Conservation (phyloP, 1,140 invertebrate genomes). For the Tetragnatha versicolor region DNA sequence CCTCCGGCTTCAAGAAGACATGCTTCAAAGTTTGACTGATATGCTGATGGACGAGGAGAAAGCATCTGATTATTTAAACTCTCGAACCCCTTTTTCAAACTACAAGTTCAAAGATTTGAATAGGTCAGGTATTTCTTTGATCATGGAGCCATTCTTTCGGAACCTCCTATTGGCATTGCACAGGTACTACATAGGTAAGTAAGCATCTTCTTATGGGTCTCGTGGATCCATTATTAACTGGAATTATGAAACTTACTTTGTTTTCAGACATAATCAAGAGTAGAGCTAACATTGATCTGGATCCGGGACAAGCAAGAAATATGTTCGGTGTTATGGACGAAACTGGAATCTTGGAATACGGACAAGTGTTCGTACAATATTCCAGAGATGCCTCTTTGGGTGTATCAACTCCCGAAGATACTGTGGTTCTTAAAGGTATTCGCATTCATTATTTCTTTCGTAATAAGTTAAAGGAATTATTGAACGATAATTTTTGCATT, state of each 20-base stretch:
- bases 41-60: slow-evolving; percentile 53
- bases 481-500: no score
- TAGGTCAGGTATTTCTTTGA: slow-evolving; percentile 45
- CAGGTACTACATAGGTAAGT: slow-evolving; percentile 39
- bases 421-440: slow-evolving; percentile 24
- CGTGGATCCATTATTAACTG: background rate
- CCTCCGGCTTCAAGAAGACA: slow-evolving; percentile 43
- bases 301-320: slow-evolving; percentile 48
- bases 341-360: slow-evolving; percentile 56
- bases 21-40: slow-evolving; percentile 42
- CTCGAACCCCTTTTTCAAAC: background rate
- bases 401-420: slow-evolving; percentile 11
- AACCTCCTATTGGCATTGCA: slow-evolving; percentile 27
- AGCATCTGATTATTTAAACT: slow-evolving; percentile 34
- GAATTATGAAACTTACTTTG: background rate
- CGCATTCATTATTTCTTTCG: slow-evolving; percentile 4
- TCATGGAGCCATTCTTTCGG: slow-evolving; percentile 56
- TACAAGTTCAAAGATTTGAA: slow-evolving; percentile 19
- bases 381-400: slow-evolving; percentile 32
- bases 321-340: slow-evolving; percentile 59
- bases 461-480: background rate
- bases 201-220: background rate
- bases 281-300: slow-evolving; percentile 56
- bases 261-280: slow-evolving; percentile 47
- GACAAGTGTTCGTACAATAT: slow-evolving; percentile 58